Percentiles rank a stretch among this genome's conserved stretches.
These are phyloP conservation scores for Aromia moschata DNA, from an alignment of 2,888 invertebrate genomes.

Conservation along the genomic window DNA sequence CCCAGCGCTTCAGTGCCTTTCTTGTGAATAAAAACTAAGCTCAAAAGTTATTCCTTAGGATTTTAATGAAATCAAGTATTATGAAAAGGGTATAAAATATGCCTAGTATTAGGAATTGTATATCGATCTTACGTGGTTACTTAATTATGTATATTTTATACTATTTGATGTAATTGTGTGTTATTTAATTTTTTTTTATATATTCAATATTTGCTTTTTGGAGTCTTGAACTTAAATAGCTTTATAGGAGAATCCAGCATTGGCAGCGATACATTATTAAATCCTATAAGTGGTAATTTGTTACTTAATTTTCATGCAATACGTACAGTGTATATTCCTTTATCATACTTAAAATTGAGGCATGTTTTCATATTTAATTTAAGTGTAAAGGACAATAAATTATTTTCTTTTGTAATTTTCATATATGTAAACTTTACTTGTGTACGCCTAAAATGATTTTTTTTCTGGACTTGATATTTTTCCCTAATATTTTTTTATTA, in stretches of 20 bases:
- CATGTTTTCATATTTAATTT: background rate
- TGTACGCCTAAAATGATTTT: background rate
- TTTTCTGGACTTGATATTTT: slow-evolving; percentile 7
- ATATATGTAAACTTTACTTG: background rate
- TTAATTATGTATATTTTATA: background rate
- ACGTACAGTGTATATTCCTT: too few species aligned
- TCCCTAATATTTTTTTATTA: slow-evolving; percentile 1
- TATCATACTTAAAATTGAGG: background rate
- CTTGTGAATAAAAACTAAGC: background rate
- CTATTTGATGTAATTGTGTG: background rate
- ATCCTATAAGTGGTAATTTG: too few species aligned
- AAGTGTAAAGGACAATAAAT: background rate
- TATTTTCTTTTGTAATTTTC: background rate
- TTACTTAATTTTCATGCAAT: too few species aligned
- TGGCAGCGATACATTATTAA: background rate
- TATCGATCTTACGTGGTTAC: background rate
- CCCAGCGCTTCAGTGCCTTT: slow-evolving; percentile 7
- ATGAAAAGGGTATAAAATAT: too few species aligned
- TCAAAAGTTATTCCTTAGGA: slow-evolving; percentile 14
- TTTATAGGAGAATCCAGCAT: background rate
- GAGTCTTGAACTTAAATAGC: background rate
- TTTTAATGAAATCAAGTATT: slow-evolving; percentile 6
- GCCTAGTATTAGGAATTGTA: too few species aligned
- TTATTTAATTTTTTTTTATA: background rate
- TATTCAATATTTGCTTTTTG: background rate